Conservation (phyloP, 2,797 vertebrate genomes). For the Lates japonicus region DNA sequence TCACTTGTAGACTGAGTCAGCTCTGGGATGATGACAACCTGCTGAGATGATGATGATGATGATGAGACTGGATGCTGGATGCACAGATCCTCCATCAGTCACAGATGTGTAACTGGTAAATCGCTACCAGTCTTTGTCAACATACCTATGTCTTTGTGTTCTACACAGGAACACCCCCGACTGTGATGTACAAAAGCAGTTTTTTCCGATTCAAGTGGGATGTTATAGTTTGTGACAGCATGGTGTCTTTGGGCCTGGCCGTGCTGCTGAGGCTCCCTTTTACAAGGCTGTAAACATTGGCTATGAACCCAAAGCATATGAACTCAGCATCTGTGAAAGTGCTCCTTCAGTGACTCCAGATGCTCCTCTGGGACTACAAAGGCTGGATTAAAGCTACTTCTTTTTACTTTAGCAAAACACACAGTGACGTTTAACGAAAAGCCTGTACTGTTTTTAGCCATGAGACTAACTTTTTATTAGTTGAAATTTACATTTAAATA, state of each 20-base stretch:
- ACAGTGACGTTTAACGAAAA: constrained; percentile 8
- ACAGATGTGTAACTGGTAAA: constrained; percentile 8
- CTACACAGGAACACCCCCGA: constrained; percentile 13
- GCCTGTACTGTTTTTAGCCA: constrained; percentile 23
- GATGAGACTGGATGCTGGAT: constrained; percentile 7
- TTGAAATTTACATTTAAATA: constrained; percentile 30
- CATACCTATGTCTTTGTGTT: constrained; percentile 35
- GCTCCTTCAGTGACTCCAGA: constrained; percentile 78
- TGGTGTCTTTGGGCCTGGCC: constrained; percentile 55
- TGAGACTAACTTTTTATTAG: not conserved
- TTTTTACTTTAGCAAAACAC: constrained; percentile 52
- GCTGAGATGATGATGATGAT: not conserved
- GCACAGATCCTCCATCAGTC: constrained; percentile 34
- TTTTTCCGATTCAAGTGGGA: constrained; percentile 6
- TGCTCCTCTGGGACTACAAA: constrained; percentile 68
- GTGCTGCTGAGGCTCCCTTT: constrained; percentile 64
- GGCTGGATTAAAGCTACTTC: constrained; percentile 55
- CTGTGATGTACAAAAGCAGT: constrained; percentile 34
- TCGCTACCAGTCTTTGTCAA: constrained; percentile 25
- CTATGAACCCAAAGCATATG: constrained; percentile 69
- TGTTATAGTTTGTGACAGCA: constrained; percentile 68
- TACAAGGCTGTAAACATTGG: constrained; percentile 80
- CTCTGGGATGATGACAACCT: constrained; percentile 29
- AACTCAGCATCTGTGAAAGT: constrained; percentile 75
- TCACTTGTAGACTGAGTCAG: constrained; percentile 19